These are phyloP conservation scores for Spondyliosoma cantharus DNA, from an alignment of 2,797 vertebrate species.

Conservation along the genomic window DNA sequence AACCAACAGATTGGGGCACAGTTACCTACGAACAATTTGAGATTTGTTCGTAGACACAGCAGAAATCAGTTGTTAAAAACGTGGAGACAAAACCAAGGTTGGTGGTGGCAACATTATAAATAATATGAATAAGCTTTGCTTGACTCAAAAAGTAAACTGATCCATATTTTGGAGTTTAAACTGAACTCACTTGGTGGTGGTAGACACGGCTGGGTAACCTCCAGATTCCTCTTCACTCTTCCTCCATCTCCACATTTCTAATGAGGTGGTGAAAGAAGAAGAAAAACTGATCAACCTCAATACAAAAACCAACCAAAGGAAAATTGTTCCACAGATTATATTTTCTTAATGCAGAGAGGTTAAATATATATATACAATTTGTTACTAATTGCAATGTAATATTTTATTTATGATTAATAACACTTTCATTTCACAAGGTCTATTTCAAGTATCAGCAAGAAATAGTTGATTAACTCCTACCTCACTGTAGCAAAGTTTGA, in stretches of 20 bases:
- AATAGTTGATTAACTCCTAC: constrained; percentile 33
- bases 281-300: constrained; percentile 3
- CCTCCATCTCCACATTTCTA: constrained; percentile 76
- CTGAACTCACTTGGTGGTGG: constrained; percentile 79
- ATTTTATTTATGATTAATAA: neutral
- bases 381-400: no score
- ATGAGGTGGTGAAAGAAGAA: constrained; percentile 14
- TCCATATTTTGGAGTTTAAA: constrained; percentile 58
- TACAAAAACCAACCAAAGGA: neutral
- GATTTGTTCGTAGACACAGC: neutral
- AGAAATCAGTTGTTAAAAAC: neutral
- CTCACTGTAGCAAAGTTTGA: constrained; percentile 70
- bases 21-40: neutral
- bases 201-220: constrained; percentile 72
- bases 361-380: no score
- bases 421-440: neutral
- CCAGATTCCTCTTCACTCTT: constrained; percentile 76
- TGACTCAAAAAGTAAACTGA: neutral
- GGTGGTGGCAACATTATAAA: neutral
- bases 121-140: neutral
- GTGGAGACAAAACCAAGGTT: neutral
- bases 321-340: neutral
- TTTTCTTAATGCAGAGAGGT: no score
- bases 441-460: neutral
- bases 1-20: neutral